Percentiles rank a stretch among this genome's conserved stretches.
Evolutionary conservation across 2,888 invertebrate genomes (phyloP).

Genomic region (Polyommatus iphigenia): DNA sequence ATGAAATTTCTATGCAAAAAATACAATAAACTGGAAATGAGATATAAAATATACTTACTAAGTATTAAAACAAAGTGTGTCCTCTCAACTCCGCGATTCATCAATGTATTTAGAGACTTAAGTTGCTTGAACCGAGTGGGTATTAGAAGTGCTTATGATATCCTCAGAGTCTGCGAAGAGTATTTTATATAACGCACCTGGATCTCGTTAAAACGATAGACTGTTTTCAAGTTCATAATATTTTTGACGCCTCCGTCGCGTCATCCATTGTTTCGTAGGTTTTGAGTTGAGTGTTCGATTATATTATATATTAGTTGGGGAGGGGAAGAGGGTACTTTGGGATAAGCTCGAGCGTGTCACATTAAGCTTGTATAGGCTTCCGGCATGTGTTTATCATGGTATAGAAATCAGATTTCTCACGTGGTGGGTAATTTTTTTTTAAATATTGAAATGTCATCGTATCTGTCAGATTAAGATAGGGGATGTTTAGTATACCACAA

Average conservation of each 20-base stretch:
- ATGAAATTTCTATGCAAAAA: too few relatives aligned
- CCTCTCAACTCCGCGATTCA: not conserved
- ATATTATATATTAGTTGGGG: too few relatives aligned
- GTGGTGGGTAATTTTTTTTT: too few relatives aligned
- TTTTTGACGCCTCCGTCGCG: not conserved
- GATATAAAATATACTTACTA: not conserved
- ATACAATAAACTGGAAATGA: not conserved
- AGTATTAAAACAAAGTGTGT: not conserved
- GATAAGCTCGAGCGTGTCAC: too few relatives aligned
- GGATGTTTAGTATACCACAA: too few relatives aligned
- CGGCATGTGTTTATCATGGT: too few relatives aligned
- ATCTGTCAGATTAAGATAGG: too few relatives aligned
- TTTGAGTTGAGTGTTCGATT: not conserved
- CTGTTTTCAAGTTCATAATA: not conserved
- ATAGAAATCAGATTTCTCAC: too few relatives aligned
- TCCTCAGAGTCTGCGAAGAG: not conserved
- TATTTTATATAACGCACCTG: not conserved
- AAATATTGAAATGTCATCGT: too few relatives aligned
- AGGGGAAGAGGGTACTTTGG: too few relatives aligned
- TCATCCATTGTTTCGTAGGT: not conserved
- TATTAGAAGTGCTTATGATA: not conserved
- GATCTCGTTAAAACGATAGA: not conserved
- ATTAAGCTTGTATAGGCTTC: too few relatives aligned
- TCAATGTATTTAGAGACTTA: not conserved
- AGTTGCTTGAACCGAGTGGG: not conserved